A percentile compares a stretch with the other conserved stretches of the same genome.
Evolutionary conservation across 2,888 invertebrate genomes (phyloP).

Genomic region (Scaptomyza reducta): DNA sequence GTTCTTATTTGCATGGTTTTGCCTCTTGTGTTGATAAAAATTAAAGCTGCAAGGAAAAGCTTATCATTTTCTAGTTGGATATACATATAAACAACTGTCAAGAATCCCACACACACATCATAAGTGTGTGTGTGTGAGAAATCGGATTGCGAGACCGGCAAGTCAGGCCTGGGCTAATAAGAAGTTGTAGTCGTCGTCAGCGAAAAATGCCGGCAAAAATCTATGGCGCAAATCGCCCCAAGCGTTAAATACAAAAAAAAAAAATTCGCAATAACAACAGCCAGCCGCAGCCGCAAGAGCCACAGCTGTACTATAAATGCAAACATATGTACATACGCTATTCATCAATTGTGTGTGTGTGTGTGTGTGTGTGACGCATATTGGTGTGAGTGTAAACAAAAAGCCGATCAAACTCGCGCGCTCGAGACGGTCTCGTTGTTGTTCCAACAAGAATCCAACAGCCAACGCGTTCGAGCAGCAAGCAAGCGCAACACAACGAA

Average conservation of each 20-base stretch:
- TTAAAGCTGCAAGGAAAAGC: background rate
- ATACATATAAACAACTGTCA: background rate
- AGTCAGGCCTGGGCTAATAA: conserved; percentile 57
- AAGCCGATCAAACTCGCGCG: conserved; percentile 67
- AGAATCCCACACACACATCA: conserved; percentile 25
- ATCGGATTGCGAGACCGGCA: conserved; percentile 22
- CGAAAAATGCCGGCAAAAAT: conserved; percentile 72
- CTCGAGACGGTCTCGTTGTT: conserved; percentile 28
- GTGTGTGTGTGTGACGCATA: background rate
- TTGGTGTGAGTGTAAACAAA: conserved; percentile 75
- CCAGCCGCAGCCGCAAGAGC: conserved; percentile 25
- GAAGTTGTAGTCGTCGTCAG: conserved; percentile 58
- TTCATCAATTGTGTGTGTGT: conserved; percentile 10
- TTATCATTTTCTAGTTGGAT: conserved; percentile 18
- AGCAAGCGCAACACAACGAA: conserved; percentile 43
- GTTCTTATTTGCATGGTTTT: too few relatives aligned
- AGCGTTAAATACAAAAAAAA: conserved; percentile 10
- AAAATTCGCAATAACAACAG: conserved; percentile 42
- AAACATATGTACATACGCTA: conserved; percentile 8
- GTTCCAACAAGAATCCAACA: conserved; percentile 73
- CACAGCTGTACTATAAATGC: conserved; percentile 55
- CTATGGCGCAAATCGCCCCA: conserved; percentile 36
- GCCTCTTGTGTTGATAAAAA: too few relatives aligned
- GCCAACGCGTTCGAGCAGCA: conserved; percentile 68
- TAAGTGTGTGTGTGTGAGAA: conserved; percentile 21